Conservation (phyloP, 1,140 invertebrate species). For the Calliopsis andreniformis region DNA sequence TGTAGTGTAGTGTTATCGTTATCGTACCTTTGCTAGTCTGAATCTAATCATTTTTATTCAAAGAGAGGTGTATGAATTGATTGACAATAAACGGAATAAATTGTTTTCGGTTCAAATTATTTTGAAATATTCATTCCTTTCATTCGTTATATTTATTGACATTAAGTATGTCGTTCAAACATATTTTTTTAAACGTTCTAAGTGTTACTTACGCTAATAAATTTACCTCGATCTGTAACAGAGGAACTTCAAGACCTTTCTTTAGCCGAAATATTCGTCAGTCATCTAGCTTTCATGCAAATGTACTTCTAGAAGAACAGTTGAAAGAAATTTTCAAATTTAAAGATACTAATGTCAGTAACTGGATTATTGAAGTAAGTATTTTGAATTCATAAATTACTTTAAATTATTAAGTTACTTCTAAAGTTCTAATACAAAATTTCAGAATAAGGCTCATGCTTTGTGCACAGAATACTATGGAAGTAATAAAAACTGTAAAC, state of each 20-base stretch:
- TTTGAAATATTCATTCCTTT: background rate
- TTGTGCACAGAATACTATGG: slow-evolving; percentile 74
- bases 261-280: background rate
- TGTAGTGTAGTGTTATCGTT: too few species aligned
- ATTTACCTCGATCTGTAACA: background rate
- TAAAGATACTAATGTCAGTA: slow-evolving; percentile 77
- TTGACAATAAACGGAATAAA: too few species aligned
- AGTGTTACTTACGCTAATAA: background rate
- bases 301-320: slow-evolving; percentile 62
- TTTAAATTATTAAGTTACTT: slow-evolving; percentile 17
- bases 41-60: too few species aligned
- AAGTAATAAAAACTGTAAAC: slow-evolving; percentile 70
- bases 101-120: too few species aligned
- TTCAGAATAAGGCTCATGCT: slow-evolving; percentile 77
- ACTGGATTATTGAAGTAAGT: slow-evolving; percentile 81
- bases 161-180: slow-evolving; percentile 1
- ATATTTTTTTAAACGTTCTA: background rate
- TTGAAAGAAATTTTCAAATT: slow-evolving; percentile 77
- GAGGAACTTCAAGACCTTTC: background rate
- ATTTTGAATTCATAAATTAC: slow-evolving; percentile 7
- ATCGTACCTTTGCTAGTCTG: too few species aligned
- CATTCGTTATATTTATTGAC: background rate
- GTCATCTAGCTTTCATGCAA: background rate
- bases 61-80: too few species aligned
- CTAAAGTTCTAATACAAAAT: too few species aligned